Base-by-base conservation (phyloP, 2,797 vertebrate species). In the Pogonophryne albipinna region DNA sequence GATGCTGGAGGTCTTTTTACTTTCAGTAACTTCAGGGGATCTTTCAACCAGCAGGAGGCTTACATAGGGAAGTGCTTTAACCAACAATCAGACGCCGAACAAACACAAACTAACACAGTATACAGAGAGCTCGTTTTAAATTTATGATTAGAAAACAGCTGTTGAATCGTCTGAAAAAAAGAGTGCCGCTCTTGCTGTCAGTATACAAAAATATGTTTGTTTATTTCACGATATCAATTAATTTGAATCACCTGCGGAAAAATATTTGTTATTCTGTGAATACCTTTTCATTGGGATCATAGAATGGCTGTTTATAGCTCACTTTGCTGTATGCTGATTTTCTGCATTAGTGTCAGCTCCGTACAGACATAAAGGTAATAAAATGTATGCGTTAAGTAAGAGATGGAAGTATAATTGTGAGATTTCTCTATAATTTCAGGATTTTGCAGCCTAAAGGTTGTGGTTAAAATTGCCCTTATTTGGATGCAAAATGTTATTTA, bases 81-180 rank as follows among this genome's bases (percentile, higher is more conserved):
- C 80, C 86, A 83, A 89, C 90, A 93, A 90, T 90, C 90, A 92
- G 80, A 87, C 76, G 17, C 79, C 66, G 78, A 85, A 87, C 84
- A 86, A 88, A 89, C 85, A 89, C 76, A 87, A 89, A 83, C 76
- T 60, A 82, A 85, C 66, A 55, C 70, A n/a, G 76, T 66, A 64
- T 79, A 82, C 78, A 66, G 66, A 77, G 42, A 42, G 61, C 79
- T 87, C 83, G 17, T 89, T 89, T 87, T 70, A 78, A 85, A 92
- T 91, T 90, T 90, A 87, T 79, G 92, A 90, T 88, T 75, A 69
- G 56, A 76, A 85, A 89, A 83, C 89, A 92, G 86, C 87, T 90
- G 89, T 68, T 83, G 85, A 86, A 83, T 90, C 69, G 80, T 87
- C 67, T 72, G 72, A 87, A 89, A 87, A 86, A 91, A 87, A 79